Base-by-base conservation (phyloP, 2,888 invertebrate genomes). In the Aspidiotus destructor region DNA sequence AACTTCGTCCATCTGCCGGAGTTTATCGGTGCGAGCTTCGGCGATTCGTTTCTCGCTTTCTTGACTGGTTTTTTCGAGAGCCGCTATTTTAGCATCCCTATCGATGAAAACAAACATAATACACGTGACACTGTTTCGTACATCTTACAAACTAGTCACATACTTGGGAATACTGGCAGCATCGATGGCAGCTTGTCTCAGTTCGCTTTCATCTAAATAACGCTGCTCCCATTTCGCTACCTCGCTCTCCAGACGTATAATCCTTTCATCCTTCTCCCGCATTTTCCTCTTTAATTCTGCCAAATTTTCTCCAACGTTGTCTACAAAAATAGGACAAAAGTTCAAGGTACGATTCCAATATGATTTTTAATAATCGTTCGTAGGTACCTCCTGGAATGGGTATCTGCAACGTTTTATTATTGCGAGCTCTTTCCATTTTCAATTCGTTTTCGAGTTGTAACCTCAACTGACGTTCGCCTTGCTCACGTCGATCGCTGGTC, bases 1-100 rank as follows among this genome's bases (percentile, higher is more conserved):
- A 41, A 91, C 83, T 76, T 92, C 91, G 76, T 92, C 92, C 88
- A 92, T 89, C 76, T 92, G 91, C 62, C 88, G 84, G 75, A 92
- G 86, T 77, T 91, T 90, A 76, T 92, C 92, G 71, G 84, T 86
- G 72, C 91, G 83, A 8, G 90, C 91, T 77, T 92, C 91, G 0
- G 90, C 88, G 77, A 92, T 90, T 64, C 91, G 79, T 73, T 88
- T 86, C 76, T 91, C 92, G 2, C 88, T 87, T 75, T 92, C 90
- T 73, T 88, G 87, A 70, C 87, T 89, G 5, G 87, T 88, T 77
- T 87, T 88, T 77, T 90, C 89, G 71, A 91, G 77, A 9, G 89
- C 89, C 62, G 90, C 89, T 74, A 90, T 89, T 77, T 89, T 89
- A 0, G 88, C 89, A 77, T 91, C 89, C 76, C 89, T 89, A 72